phyloP scores from a whole-genome alignment of 2,797 vertebrate species.

The Mus caroli region DNA sequence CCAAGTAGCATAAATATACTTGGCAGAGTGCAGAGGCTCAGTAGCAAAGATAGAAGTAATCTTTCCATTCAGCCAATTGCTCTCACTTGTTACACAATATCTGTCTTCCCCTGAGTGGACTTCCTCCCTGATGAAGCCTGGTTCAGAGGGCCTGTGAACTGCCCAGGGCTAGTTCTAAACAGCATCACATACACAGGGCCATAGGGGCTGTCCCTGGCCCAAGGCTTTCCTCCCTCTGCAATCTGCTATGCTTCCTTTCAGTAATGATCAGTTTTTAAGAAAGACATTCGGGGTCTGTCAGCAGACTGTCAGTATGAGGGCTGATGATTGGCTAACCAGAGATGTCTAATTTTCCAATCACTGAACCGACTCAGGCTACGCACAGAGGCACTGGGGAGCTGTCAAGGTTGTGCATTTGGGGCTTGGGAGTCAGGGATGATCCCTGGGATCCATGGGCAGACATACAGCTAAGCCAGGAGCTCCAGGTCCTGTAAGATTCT shows the following conservation, averaged over 20 bases:
- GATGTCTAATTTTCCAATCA: conserved; percentile 33
- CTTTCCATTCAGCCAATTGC: conserved; percentile 64
- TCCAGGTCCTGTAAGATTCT: background rate
- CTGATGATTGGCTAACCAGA: background rate
- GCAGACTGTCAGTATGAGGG: background rate
- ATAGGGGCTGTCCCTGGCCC: background rate
- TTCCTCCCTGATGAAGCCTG: background rate
- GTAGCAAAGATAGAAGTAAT: conserved; percentile 81
- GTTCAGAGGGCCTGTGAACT: background rate
- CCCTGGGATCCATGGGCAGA: background rate
- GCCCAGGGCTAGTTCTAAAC: background rate
- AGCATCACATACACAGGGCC: background rate
- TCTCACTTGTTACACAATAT: conserved; percentile 75
- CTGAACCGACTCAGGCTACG: background rate
- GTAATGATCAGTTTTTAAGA: conserved; percentile 30
- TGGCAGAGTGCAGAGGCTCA: conserved; percentile 73
- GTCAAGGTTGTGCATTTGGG: background rate
- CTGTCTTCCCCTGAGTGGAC: conserved; percentile 48
- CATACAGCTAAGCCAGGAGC: background rate
- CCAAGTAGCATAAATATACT: conserved; percentile 75
- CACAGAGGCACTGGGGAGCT: background rate
- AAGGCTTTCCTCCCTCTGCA: background rate
- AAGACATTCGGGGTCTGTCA: conserved; percentile 22
- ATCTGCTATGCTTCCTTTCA: background rate
- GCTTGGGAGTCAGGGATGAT: background rate